Evolutionary conservation across 2,113 vertebrate species (phyloP), one percentile per base, ranked within the genome.

Genomic region (Oreochromis aureus): DNA sequence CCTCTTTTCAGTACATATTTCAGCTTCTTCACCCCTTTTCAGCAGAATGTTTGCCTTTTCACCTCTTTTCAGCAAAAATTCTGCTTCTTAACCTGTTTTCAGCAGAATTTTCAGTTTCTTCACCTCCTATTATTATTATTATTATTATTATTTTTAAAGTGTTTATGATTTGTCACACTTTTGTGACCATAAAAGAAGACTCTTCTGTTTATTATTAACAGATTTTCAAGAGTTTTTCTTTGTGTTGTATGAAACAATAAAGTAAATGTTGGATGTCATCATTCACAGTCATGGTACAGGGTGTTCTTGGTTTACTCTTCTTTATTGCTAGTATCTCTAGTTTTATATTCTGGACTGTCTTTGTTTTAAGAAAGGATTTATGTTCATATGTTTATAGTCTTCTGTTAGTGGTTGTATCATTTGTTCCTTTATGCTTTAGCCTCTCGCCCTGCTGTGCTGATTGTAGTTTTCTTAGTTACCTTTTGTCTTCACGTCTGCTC

Each of bases 311-410:
- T n/a, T n/a, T 66, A 36, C 61, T 66, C 32, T 66, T 36, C 61
- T 2, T 36, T 12, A 0, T 36, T 66, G 32, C 10, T 66, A 2
- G 1, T 0, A n/a, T 66, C 32, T 66, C 59, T 36, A 5, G 59
- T 63, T 66, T 66, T 66, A 18, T 66, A 3, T 66, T 66, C 61
- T 66, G 61, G 61, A 5, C 32, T 0, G 32, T 63, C 18, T 66
- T 66, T 66, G 61, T n/a, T 66, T 36, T 36, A 63, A 63, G 59
- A 7, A 63, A 36, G 18, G 59, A 63, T n/a, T 63, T 5, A 0
- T 66, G 32, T 36, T 66, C 18, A n/a, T 7, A 2, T 36, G 34
- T 66, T 66, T 7, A 39, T 66, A 13, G 41, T 12, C 44, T 46
- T 6, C 61, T 66, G 61, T 39, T 41, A 11, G 10, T 5, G 39